Evolutionary conservation across 2,888 invertebrate species (phyloP), one percentile per base, ranked within the genome.

Genomic region (Linnaemya tessellans): DNA sequence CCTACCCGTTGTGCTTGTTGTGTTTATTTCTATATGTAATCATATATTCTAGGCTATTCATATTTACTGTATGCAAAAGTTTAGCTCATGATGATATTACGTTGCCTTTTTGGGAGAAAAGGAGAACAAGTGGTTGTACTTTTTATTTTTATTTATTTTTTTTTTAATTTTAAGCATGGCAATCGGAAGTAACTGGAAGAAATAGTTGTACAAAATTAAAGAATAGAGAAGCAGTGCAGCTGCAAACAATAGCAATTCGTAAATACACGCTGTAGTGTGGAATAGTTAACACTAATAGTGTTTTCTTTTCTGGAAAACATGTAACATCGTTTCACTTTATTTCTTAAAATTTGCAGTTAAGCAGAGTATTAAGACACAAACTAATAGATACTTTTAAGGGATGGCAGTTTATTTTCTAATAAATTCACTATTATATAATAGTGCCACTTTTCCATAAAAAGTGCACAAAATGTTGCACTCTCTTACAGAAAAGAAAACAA

Each of bases 111-210:
- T 25, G 20, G 18, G 51, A 15, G 30, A 18, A 41, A 25, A 73
- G 41, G 38, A 51, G 38, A 51, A 65, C 58, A 74, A 80, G 56
- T 64, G 43, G 70, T 58, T 77, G 9, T 35, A 68, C 13, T 49
- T n/a, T n/a, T 30, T 2, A 5, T 5, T 30, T 30, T 30, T 5
- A 30, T 2, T 30, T 51, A 64, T 67, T 62, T 64, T 18, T 10
- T 71, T 75, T 70, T 65, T 18, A 18, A 8, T 43, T 71, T 82
- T 20, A 74, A 82, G 82, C 79, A 75, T 67, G 82, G 85, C 82
- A 85, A 85, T 85, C 85, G 85, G 85, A 85, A 82, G 79, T 85
- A 73, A 82, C 71, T 85, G 56, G 79, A 85, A 85, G 85, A 85
- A 80, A 78, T 85, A 75, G 75, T 85, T 85, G 71, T 75, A 56